These are phyloP conservation scores for Tauraco hartlaubi DNA, from an alignment of 2,797 vertebrate species.

Conservation along the genomic window DNA sequence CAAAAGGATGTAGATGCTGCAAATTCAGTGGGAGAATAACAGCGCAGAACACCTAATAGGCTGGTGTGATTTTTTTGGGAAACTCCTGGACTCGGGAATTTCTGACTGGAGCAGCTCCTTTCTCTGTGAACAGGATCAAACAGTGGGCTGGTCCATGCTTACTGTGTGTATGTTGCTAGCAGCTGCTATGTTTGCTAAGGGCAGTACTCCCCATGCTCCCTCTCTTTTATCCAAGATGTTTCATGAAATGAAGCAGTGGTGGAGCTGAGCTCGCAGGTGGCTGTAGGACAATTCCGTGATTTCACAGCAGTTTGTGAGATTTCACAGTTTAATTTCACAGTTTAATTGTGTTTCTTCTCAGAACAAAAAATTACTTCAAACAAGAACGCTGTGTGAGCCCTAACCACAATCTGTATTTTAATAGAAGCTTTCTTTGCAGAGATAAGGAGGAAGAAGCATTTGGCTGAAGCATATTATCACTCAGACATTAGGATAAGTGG, in stretches of 20 bases:
- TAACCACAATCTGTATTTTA: not conserved
- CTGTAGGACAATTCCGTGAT: slow-evolving; percentile 42
- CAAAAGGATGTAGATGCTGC: not conserved
- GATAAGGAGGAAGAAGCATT: not conserved
- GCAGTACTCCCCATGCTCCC: not conserved
- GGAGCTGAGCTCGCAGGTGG: not conserved
- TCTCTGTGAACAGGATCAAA: not conserved
- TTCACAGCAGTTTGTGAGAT: slow-evolving; percentile 53
- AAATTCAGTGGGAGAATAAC: not conserved
- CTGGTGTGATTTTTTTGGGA: not conserved
- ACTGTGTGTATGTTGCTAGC: not conserved
- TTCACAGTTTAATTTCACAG: slow-evolving; percentile 59
- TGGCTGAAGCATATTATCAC: not conserved
- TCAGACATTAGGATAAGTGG: not conserved
- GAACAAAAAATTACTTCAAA: slow-evolving; percentile 25
- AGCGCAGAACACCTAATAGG: fast-evolving
- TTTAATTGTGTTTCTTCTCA: slow-evolving; percentile 37
- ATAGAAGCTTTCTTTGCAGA: not conserved
- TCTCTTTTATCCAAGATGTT: not conserved
- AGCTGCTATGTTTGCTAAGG: not conserved
- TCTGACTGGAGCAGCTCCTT: not conserved
- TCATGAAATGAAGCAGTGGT: not conserved
- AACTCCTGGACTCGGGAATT: not conserved
- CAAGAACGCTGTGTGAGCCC: not conserved
- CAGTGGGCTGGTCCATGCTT: not conserved